Base-by-base conservation (phyloP, 2,888 invertebrate genomes). In the Acholoe squamosa region DNA sequence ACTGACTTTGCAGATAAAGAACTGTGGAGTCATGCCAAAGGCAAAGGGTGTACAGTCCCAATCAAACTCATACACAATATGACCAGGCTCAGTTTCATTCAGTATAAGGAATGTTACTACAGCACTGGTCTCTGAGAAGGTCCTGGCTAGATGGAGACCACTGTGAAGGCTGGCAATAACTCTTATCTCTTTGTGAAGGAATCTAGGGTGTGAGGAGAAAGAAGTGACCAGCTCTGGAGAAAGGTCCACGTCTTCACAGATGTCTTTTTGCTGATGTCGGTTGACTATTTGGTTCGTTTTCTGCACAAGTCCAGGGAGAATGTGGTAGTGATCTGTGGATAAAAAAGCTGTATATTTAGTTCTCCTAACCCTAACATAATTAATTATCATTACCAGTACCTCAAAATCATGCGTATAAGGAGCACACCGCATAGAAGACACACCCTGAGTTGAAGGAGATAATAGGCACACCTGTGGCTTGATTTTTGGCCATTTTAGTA, bases 41-140 rank as follows among this genome's bases (percentile, higher is more conserved):
- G 77, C n/a, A 77, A 28, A 77, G 22, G n/a, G n/a, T 16, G 84
- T 22, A 25, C 71, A 71, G 71, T 84, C 84, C 84, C 84, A 84
- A 0, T 34, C 51, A 51, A 84, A 84, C 84, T 84, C 34, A 25
- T 7, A 84, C 43, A 51, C 33, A 19, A 84, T 84, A 5, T 16
- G 43, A 10, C 84, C 84, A 51, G 43, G 22, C 10, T 22, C 5
- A 0, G 0, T 19, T 25, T 84, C 34, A 22, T 84, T 5, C 0
- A 84, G 84, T 1, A 84, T 22, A 0, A 51, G 28, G 43, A 84
- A 84, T 0, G 51, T 84, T 0, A 84, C 84, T 16, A 19, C 19
- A 43, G 43, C 16, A 34, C 3, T 10, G 84, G 5, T 7, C 43
- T 43, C 43, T 43, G 43, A 7, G 43, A 3, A 43, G 43, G 84